phyloP scores from a whole-genome alignment of 2,888 invertebrate species.

The Clepsis dumicolana region DNA sequence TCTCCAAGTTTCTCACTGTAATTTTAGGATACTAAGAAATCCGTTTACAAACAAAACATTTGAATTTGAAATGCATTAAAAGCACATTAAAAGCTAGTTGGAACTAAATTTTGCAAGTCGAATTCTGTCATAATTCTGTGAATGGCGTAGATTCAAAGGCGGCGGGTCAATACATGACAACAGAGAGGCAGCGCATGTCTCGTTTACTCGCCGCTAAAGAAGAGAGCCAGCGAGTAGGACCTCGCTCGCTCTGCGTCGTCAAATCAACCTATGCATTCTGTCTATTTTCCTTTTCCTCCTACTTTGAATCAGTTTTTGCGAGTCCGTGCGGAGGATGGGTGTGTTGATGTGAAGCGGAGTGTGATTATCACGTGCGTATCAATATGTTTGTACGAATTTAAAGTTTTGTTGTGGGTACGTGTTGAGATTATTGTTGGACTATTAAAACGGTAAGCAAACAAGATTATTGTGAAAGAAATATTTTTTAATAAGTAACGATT shows the following conservation, averaged over 20 bases:
- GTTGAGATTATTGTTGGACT: not conserved
- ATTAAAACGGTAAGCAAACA: constrained; percentile 18
- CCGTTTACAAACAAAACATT: not conserved
- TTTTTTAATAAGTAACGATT: not conserved
- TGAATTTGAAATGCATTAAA: too few relatives aligned
- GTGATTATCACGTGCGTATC: constrained; percentile 66
- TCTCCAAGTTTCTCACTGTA: not conserved
- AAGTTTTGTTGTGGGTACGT: not conserved
- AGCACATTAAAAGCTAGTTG: too few relatives aligned
- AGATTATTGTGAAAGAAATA: too few relatives aligned
- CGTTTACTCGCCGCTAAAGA: constrained; percentile 52
- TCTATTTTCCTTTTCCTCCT: constrained; percentile 4
- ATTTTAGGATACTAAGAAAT: not conserved
- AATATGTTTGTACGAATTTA: constrained; percentile 40
- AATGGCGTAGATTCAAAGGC: constrained; percentile 57
- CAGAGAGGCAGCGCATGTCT: constrained; percentile 60
- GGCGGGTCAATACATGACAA: constrained; percentile 70
- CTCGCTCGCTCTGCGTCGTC: constrained; percentile 38
- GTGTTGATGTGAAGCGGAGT: constrained; percentile 56
- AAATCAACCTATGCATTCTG: constrained; percentile 22
- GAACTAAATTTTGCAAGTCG: too few relatives aligned
- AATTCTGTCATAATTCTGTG: constrained; percentile 25
- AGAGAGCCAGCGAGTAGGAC: constrained; percentile 31
- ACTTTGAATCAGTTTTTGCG: constrained; percentile 65
- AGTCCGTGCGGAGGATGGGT: constrained; percentile 57